Evolutionary conservation across 2,113 vertebrate species (phyloP).

Genomic region (Rhadina sibilatrix): DNA sequence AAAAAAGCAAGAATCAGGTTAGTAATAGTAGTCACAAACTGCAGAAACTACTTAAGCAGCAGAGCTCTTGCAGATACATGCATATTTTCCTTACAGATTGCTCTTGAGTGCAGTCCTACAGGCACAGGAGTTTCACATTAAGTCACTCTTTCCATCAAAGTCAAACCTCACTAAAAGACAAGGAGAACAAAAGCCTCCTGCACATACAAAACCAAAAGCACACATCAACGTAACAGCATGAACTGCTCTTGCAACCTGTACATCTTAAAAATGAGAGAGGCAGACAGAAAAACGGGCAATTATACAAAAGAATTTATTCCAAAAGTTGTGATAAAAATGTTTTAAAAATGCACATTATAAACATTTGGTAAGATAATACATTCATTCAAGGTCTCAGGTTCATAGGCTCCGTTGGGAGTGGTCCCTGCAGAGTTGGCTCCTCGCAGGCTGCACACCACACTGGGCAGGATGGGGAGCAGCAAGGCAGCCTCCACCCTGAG

Average conservation of each 20-base stretch:
- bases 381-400: conserved; percentile 2
- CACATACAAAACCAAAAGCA: not conserved
- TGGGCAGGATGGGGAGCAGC: rapidly evolving
- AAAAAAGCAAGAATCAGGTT: not conserved
- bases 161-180: not conserved
- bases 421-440: not conserved
- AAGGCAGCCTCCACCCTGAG: not conserved
- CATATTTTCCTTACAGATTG: not conserved
- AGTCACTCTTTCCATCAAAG: conserved; percentile 23
- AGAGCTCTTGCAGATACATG: not conserved
- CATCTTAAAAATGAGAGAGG: not conserved
- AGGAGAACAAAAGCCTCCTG: not conserved
- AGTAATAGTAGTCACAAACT: not conserved
- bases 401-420: rapidly evolving
- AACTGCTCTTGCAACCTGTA: not conserved
- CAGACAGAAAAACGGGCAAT: not conserved
- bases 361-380: not conserved
- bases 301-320: conserved; percentile 48
- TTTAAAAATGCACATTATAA: not conserved
- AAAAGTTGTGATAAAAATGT: not conserved
- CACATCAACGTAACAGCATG: not conserved
- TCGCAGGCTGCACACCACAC: not conserved
- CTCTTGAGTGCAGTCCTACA: not conserved
- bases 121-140: not conserved
- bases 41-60: not conserved